These are phyloP conservation scores for Pyrgus malvae DNA, from an alignment of 2,888 invertebrate genomes.

Conservation along the genomic window DNA sequence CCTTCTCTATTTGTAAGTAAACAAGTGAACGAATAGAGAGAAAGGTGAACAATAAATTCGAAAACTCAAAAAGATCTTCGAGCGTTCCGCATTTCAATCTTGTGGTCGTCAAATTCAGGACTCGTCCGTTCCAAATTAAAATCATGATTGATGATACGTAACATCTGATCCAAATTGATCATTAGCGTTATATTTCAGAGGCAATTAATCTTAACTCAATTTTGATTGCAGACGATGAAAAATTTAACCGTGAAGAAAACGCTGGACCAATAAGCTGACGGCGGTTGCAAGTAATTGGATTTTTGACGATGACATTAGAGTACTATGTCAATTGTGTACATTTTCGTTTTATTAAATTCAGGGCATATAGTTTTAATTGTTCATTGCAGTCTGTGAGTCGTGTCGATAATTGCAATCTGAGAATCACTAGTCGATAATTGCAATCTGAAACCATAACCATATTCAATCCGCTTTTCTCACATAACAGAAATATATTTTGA, in stretches of 20 bases:
- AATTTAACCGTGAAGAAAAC: conserved; percentile 25
- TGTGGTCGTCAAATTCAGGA: conserved; percentile 22
- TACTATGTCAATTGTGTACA: not conserved
- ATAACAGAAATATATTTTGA: no score
- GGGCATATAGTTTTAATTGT: no score
- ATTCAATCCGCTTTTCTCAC: no score
- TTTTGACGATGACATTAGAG: conserved; percentile 6
- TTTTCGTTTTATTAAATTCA: no score
- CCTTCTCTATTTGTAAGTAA: no score
- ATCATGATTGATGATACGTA: conserved; percentile 26
- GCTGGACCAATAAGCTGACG: not conserved
- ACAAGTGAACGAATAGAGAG: not conserved
- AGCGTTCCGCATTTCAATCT: conserved; percentile 7
- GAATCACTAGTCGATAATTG: no score
- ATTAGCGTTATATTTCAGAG: conserved; percentile 25
- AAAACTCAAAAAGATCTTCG: not conserved
- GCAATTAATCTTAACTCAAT: conserved; percentile 26
- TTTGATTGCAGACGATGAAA: conserved; percentile 24
- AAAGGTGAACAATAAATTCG: conserved; percentile 6
- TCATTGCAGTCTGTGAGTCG: no score
- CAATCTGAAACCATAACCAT: no score
- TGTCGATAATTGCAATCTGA: no score
- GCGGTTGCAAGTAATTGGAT: conserved; percentile 13
- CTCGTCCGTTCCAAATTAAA: conserved; percentile 24
- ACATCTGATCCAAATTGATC: conserved; percentile 23